A percentile compares a stretch with the other conserved stretches of the same genome.
These are phyloP conservation scores for Acanthosepion lycidas DNA, from an alignment of 2,888 invertebrate genomes.

Conservation along the genomic window DNA sequence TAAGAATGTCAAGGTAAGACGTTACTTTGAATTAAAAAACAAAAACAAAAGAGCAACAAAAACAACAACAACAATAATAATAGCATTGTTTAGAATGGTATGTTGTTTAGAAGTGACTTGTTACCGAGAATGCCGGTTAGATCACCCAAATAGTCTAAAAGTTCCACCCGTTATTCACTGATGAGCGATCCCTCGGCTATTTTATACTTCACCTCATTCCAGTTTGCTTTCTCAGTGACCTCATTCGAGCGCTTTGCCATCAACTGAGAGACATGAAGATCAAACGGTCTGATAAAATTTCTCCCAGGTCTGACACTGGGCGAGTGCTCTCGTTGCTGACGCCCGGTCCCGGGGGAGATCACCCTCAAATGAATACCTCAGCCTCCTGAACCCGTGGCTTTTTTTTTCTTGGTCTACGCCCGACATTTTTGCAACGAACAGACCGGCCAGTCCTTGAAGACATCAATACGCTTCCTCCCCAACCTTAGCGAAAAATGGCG, in stretches of 20 bases:
- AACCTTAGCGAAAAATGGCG: neutral
- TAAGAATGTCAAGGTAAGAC: too few species aligned
- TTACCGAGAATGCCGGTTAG: neutral
- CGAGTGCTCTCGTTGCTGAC: neutral
- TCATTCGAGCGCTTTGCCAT: neutral
- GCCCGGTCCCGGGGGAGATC: slow-evolving; percentile 33
- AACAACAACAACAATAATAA: too few species aligned
- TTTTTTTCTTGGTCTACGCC: neutral
- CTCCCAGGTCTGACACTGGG: neutral
- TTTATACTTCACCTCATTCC: neutral
- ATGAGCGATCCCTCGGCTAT: neutral
- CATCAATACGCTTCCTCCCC: neutral
- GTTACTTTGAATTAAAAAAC: too few species aligned
- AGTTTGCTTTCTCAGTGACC: neutral
- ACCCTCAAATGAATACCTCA: neutral
- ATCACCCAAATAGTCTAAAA: neutral
- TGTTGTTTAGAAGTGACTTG: too few species aligned
- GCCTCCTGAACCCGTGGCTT: neutral
- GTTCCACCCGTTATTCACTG: slow-evolving; percentile 4
- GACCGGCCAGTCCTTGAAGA: slow-evolving; percentile 33
- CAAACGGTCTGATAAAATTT: neutral
- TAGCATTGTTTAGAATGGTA: too few species aligned
- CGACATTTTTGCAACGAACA: slow-evolving; percentile 7
- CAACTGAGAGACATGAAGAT: neutral
- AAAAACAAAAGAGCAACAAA: too few species aligned